A percentile compares a stretch with the other conserved stretches of the same genome.
phyloP scores from a whole-genome alignment of 2,888 invertebrate species.

The Cephonodes hylas region DNA sequence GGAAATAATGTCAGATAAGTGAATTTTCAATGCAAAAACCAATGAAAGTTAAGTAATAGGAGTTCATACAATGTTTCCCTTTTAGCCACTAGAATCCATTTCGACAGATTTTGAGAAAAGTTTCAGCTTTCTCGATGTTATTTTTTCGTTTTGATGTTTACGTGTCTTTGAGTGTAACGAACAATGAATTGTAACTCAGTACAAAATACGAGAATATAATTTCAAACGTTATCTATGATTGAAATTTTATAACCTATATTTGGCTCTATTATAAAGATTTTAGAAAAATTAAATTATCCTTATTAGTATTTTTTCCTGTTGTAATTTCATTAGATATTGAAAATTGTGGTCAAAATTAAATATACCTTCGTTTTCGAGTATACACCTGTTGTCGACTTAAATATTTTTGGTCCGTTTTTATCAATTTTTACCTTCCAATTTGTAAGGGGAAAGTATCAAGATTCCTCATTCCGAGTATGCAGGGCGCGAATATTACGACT shows the following conservation, averaged over 20 bases:
- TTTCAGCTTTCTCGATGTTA: conserved; percentile 2
- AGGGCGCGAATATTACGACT: not conserved
- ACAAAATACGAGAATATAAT: not conserved
- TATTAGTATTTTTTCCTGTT: conserved; percentile 1
- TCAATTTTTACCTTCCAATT: not conserved
- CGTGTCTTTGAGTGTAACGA: not conserved
- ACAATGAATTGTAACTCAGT: conserved; percentile 1
- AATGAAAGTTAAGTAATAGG: too few species aligned
- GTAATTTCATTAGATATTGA: not conserved
- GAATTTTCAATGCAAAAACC: too few species aligned
- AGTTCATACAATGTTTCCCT: not conserved
- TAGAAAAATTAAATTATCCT: not conserved
- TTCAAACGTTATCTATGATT: not conserved
- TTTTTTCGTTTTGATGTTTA: conserved; percentile 16
- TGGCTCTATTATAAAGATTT: not conserved
- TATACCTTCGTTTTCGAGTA: not conserved
- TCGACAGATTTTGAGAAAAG: not conserved
- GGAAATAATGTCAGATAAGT: too few species aligned
- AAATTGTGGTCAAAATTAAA: not conserved
- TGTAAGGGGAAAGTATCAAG: not conserved
- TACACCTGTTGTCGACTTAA: not conserved
- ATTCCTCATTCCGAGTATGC: too few species aligned
- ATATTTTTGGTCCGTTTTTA: conserved; percentile 7
- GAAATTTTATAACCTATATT: not conserved
- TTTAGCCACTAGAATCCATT: not conserved